Base-by-base conservation (phyloP, 2,113 vertebrate genomes). In the Dipodomys merriami region DNA sequence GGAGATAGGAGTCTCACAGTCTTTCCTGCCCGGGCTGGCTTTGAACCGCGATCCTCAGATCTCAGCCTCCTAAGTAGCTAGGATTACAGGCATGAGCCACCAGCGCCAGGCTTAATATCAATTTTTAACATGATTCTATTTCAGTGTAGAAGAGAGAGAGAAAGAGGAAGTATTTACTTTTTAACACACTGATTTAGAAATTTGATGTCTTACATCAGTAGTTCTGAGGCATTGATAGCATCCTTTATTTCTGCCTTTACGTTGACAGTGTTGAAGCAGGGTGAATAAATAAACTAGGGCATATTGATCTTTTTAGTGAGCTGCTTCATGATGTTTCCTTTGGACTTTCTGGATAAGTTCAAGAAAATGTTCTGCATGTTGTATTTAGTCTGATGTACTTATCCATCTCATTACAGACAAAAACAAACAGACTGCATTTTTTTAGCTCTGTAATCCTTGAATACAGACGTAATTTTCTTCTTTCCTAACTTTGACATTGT, bases 401-500 rank as follows among this genome's bases (percentile, higher is more conserved):
- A 96, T 86, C 97, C 96, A 97, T 98, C 96, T 98, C 96, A 96
- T 95, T 91, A 78, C 93, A 96, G 86, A 86, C 82, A 91, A 53
- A 93, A 92, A 84, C 60, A 94, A 53, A 84, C 97, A 97, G 97
- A 96, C 96, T 97, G 95, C 96, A 67, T 97, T 98, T 94, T 97
- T 95, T 97, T n/a, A 97, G 97, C 95, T 95, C 97, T 97, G 96
- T 97, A 97, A 97, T 90, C 96, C 97, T 98, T 98, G 97, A 97
- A 97, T 97, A 97, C 98, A 97, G 97, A 98, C 98, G 96, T 98
- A 96, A 97, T 97, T 97, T 97, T 97, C 97, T 97, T 97, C 97
- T 98, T 97, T 98, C 97, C 98, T 98, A 98, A 98, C 98, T 98
- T 98, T 98, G 98, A 98, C 98, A 98, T 98, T 98, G 97, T 98